A percentile compares a stretch with the other conserved stretches of the same genome.
These are phyloP conservation scores for Embiotoca jacksoni DNA, from an alignment of 2,113 vertebrate species.

Conservation along the genomic window DNA sequence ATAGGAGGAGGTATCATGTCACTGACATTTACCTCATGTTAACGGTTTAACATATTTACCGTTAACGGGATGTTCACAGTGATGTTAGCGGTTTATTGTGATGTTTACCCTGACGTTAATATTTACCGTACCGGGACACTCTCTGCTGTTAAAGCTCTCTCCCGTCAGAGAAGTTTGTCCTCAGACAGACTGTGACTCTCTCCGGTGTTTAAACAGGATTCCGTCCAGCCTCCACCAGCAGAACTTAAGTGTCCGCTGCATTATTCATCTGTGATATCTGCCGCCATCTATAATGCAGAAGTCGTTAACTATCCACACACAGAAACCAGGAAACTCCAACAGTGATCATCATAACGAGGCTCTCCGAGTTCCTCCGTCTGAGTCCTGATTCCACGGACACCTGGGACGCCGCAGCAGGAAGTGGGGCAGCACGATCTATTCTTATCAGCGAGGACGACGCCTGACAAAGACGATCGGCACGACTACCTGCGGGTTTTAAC, in stretches of 20 bases:
- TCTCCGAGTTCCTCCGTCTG: conserved; percentile 17
- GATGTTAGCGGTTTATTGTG: too few species aligned
- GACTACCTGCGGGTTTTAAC: conserved; percentile 14
- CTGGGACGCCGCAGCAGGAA: conserved; percentile 45
- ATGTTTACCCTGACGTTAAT: neutral
- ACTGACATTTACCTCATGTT: neutral
- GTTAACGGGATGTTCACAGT: too few species aligned
- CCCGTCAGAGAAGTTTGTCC: conserved; percentile 19
- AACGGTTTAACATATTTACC: too few species aligned
- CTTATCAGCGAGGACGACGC: conserved; percentile 31
- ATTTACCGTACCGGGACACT: conserved; percentile 32
- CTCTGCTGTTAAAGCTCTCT: conserved; percentile 36
- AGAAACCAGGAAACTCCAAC: neutral
- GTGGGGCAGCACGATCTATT: conserved; percentile 63
- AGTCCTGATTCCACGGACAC: conserved; percentile 48
- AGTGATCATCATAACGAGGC: conserved; percentile 25
- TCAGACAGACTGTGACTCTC: conserved; percentile 23
- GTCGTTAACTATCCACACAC: conserved; percentile 66
- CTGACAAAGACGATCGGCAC: conserved; percentile 7
- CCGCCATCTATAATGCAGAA: conserved; percentile 68
- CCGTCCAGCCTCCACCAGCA: conserved; percentile 16
- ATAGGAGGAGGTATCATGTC: conserved; percentile 41
- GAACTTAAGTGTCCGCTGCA: conserved; percentile 61
- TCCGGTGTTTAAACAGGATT: conserved; percentile 54
- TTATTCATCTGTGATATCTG: conserved; percentile 72